Percentiles rank a stretch among this genome's conserved stretches.
Evolutionary conservation across 1,140 invertebrate genomes (phyloP).

Genomic region (Gerris buenoi): DNA sequence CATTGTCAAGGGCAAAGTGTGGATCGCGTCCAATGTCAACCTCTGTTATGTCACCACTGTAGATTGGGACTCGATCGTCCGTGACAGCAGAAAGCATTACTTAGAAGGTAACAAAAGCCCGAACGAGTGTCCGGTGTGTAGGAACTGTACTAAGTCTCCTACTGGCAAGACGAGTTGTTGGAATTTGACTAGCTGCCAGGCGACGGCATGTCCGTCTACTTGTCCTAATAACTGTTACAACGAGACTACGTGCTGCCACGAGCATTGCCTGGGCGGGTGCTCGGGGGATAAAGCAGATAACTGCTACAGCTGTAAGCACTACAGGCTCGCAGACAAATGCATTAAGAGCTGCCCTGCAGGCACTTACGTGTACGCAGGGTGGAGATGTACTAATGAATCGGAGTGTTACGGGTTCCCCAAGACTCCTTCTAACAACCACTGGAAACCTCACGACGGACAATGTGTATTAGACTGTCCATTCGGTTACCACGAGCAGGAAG

Average conservation of each 20-base stretch:
- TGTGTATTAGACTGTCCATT: slow-evolving; percentile 31
- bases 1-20: not conserved
- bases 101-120: not conserved
- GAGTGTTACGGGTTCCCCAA: slow-evolving; percentile 45
- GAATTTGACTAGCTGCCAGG: not conserved
- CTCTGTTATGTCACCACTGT: not conserved
- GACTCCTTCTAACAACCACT: slow-evolving; percentile 27
- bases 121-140: not conserved
- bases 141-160: not conserved
- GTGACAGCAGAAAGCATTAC: not conserved
- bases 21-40: not conserved
- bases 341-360: slow-evolving; percentile 18
- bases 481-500: slow-evolving; percentile 62
- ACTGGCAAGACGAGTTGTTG: not conserved
- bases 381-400: slow-evolving; percentile 54
- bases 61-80: not conserved
- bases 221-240: not conserved
- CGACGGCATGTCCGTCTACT: not conserved
- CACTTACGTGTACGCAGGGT: slow-evolving; percentile 32
- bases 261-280: slow-evolving; percentile 21
- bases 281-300: slow-evolving; percentile 10
- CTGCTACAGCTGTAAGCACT: slow-evolving; percentile 17
- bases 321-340: slow-evolving; percentile 15
- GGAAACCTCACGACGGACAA: slow-evolving; percentile 15
- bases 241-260: slow-evolving; percentile 13